Conservation (phyloP, 1,140 invertebrate genomes). For the Tetragonula clypearis region DNA sequence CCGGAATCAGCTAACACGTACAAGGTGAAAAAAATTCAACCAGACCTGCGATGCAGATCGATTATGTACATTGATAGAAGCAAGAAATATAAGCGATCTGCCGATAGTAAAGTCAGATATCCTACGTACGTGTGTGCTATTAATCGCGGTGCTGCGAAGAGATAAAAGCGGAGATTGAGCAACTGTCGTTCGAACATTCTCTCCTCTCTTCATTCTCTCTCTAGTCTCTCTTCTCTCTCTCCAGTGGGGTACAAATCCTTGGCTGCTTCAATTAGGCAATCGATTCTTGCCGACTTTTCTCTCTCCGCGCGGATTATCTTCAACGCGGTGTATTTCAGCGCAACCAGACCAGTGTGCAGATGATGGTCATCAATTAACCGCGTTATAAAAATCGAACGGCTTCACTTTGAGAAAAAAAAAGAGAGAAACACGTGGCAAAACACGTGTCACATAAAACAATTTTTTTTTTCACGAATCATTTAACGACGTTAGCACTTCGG, state of each 20-base stretch:
- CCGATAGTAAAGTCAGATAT: conserved; percentile 21
- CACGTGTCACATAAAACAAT: neutral
- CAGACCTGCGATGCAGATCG: conserved; percentile 6
- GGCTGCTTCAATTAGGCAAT: conserved; percentile 45
- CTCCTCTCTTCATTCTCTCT: conserved; percentile 23
- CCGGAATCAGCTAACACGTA: neutral
- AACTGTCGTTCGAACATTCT: conserved; percentile 38
- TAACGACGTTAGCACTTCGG: neutral
- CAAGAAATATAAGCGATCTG: neutral
- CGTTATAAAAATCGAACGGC: conserved; percentile 40
- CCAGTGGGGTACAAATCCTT: conserved; percentile 2
- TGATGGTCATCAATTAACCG: conserved; percentile 53
- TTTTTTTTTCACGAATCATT: conserved; percentile 29
- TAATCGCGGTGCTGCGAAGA: conserved; percentile 6
- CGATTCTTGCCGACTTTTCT: conserved; percentile 31
- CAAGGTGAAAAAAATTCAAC: neutral
- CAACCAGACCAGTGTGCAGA: neutral
- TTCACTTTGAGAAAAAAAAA: conserved; percentile 34
- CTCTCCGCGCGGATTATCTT: neutral
- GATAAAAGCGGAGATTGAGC: conserved; percentile 34
- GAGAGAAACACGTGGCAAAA: neutral
- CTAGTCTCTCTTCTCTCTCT: neutral
- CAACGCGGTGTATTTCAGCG: conserved; percentile 10
- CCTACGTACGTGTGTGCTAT: neutral
- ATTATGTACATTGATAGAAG: conserved; percentile 3